These are phyloP conservation scores for Anguilla pacifica DNA, from an alignment of 2,797 vertebrate species.

Conservation along the genomic window DNA sequence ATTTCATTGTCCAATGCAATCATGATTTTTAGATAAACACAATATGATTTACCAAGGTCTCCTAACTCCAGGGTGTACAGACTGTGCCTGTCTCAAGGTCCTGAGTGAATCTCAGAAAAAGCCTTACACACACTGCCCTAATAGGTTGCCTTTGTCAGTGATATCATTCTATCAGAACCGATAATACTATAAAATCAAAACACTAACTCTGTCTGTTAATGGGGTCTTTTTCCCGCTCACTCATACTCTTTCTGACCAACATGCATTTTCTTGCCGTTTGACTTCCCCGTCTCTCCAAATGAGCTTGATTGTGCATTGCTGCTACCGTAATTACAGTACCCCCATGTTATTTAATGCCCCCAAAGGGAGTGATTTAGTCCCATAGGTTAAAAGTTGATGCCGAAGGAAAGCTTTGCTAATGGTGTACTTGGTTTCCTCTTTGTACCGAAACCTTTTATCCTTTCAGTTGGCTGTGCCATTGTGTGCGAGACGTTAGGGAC, in stretches of 20 bases:
- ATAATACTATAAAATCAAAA: background rate
- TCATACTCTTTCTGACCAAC: background rate
- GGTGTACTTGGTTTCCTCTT: slow-evolving; percentile 36
- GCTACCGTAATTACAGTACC: slow-evolving; percentile 26
- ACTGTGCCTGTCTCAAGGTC: background rate
- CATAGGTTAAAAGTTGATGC: slow-evolving; percentile 39
- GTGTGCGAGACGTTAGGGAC: slow-evolving; percentile 29
- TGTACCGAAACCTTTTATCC: slow-evolving; percentile 36
- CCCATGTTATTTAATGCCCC: slow-evolving; percentile 44
- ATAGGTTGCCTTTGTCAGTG: background rate
- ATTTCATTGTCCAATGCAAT: background rate
- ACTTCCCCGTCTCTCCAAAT: background rate
- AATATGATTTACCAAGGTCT: background rate
- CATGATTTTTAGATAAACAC: background rate
- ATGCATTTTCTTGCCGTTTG: slow-evolving; percentile 41
- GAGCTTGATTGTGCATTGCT: slow-evolving; percentile 28
- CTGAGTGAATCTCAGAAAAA: background rate
- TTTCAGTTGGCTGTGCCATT: slow-evolving; percentile 31
- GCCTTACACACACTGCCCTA: background rate
- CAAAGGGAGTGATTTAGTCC: slow-evolving; percentile 41
- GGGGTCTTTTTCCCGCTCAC: background rate
- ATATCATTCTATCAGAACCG: background rate
- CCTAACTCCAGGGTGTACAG: background rate
- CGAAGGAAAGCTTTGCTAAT: slow-evolving; percentile 40
- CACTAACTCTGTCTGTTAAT: background rate